Evolutionary conservation across 1,140 invertebrate species (phyloP), one percentile per base, ranked within the genome.

Genomic region (Polypedilum vanderplanki): DNA sequence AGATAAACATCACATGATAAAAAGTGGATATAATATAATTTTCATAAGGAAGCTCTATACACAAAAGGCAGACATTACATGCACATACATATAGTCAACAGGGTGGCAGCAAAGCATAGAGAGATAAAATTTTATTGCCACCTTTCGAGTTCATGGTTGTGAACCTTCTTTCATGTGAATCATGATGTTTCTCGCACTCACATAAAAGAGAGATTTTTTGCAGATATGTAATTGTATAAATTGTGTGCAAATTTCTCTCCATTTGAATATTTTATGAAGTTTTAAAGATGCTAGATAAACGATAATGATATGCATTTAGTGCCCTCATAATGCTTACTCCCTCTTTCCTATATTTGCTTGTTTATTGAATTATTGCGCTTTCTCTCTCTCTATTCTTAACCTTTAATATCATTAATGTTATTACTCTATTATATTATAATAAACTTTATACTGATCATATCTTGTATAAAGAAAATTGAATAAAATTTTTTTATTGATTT

Each of bases 1-100:
- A 57, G 46, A 57, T 57, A 12, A 57, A 57, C 46, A 57, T 57
- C 46, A 57, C n/a, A 57, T 57, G 46, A 57, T 57, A 57, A 57
- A 57, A 57, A 57, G 46, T 57, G 46, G 46, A 57, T 57, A 57
- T 57, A 57, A 57, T 57, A 57, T 57, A 57, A 57, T 57, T n/a
- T n/a, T 57, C n/a, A 15, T 57, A 57, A 57, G 46, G n/a, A 57
- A 57, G 46, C 24, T 33, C 24, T 33, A 33, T 33, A 33, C 24
- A 33, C 24, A 33, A 33, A 33, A 33, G 24, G 24, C 24, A 33
- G 24, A 33, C 24, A 33, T 33, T 57, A n/a, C n/a, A n/a, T 57
- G 46, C 46, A 57, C 12, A 57, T n/a, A 57, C 41, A 46, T 57
- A n/a, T n/a, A 15, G 46, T 12, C 46, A 57, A 57, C 46, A 57